Evolutionary conservation across 92 coral and sea anemone genomes (phyloP), one percentile per base, ranked within the genome.

Genomic region (Epizoanthus rinbou): DNA sequence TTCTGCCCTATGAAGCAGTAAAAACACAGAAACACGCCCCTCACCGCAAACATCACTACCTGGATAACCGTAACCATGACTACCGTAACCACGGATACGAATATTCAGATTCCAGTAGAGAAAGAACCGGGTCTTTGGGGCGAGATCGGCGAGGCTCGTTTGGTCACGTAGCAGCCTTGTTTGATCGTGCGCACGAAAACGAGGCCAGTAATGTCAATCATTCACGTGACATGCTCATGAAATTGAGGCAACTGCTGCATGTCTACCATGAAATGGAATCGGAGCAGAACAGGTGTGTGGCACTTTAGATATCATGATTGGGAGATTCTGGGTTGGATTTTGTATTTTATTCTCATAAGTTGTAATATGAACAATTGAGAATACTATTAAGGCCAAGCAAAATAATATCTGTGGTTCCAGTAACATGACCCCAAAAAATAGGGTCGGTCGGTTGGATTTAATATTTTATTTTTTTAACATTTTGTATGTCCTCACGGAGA

Each of bases 221-320:
- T 68, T 76, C 91, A 62, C 82, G 58, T 78, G 82, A 60, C 33
- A 82, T 91, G 79, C 90, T 93, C 16, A 82, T 82, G 85, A 93
- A 89, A 78, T 57, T 91, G 72, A 85, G 88, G 65, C 91, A 89
- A 58, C 73, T 89, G 56, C 69, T 93, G 47, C 65, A 88, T 25
- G 93, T 89, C 3, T 93, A 93, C 80, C 94, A 91, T 13, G 75
- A 90, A 63, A 86, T 88, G 97, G 93, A 93, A 67, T 52, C 79
- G 8, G 90, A 87, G 19, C 74, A 82, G 41, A 75, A 43, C 19
- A 63, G 82, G 82, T 78, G 16, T 8, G 73, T 67, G 54, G 54
- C 14, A 9, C 16, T 50, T 50, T 13, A 50, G 14, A 50, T 2
- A 9, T 11, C 2, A 50, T 50, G 54, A 67, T 67, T 64, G 17